phyloP scores from a whole-genome alignment of 2,888 invertebrate species.

The Molanna angustata region DNA sequence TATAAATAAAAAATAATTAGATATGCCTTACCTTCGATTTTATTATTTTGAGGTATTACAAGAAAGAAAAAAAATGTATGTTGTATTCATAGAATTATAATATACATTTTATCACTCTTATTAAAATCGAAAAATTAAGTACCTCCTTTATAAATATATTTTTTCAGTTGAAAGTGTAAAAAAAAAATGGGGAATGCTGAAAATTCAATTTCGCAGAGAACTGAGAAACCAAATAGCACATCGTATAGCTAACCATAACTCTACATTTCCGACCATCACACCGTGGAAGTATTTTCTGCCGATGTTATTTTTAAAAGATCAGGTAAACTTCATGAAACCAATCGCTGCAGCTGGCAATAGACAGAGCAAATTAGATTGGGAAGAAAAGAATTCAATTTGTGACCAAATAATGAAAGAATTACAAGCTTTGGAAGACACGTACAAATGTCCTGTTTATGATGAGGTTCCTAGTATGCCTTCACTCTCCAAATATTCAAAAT shows the following conservation, averaged over 20 bases:
- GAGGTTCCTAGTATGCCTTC: conserved; percentile 2
- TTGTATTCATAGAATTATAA: too few species aligned
- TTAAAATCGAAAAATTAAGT: too few species aligned
- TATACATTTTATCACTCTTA: too few species aligned
- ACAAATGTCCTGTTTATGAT: conserved; percentile 10
- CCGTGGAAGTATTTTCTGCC: conserved; percentile 21
- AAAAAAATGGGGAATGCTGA: conserved; percentile 19
- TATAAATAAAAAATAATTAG: too few species aligned
- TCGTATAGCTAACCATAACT: conserved; percentile 2
- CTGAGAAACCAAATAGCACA: conserved; percentile 14
- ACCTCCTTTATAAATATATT: too few species aligned
- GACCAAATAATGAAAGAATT: conserved; percentile 10
- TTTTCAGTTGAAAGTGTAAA: conserved; percentile 11
- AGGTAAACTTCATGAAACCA: conserved; percentile 9
- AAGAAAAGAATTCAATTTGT: conserved; percentile 11
- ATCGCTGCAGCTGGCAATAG: not conserved
- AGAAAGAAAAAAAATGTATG: too few species aligned
- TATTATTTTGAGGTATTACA: too few species aligned
- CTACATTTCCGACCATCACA: conserved; percentile 9
- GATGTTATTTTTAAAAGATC: conserved; percentile 12
- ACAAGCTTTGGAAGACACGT: conserved; percentile 9
- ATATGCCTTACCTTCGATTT: too few species aligned
- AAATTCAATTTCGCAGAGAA: conserved; percentile 18
- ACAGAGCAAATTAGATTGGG: conserved; percentile 9
- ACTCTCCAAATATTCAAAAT: not conserved